These are phyloP conservation scores for Theonella swinhoei DNA, from an alignment of 37 sponge, comb jelly and placozoan genomes.

Conservation along the genomic window DNA sequence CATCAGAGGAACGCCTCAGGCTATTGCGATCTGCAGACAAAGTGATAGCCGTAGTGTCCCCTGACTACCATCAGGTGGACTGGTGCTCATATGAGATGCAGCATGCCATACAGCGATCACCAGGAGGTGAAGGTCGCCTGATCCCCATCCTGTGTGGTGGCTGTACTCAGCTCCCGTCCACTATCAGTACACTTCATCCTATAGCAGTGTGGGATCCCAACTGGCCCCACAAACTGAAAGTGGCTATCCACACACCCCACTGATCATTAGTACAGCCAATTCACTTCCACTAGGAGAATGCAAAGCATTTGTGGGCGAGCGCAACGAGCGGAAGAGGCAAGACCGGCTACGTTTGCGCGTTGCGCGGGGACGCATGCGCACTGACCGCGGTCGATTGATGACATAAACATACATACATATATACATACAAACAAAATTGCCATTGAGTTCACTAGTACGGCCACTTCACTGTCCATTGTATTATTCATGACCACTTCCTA, in stretches of 20 bases:
- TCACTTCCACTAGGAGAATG: neutral
- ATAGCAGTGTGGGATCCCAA: neutral
- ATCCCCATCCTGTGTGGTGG: constrained; percentile 34
- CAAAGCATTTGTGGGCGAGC: no score
- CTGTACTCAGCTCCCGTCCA: constrained; percentile 4
- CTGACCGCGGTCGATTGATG: no score
- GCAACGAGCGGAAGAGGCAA: no score
- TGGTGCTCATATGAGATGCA: constrained; percentile 49
- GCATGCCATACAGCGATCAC: constrained; percentile 33
- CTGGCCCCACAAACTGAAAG: neutral
- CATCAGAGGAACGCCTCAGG: constrained; percentile 29
- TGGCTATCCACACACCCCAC: neutral
- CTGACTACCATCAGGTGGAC: constrained; percentile 9
- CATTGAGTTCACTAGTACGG: no score
- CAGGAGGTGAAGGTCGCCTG: constrained; percentile 10
- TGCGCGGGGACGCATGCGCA: no score
- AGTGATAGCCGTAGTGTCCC: constrained; percentile 20
- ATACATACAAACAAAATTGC: no score
- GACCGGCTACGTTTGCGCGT: no score
- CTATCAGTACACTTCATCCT: neutral
- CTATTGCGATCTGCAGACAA: constrained; percentile 44
- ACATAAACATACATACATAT: no score
- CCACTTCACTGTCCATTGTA: neutral
- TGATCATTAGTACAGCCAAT: no score
- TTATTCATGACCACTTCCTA: neutral